Conservation (phyloP, 2,113 vertebrate genomes). For the Axis porcinus region DNA sequence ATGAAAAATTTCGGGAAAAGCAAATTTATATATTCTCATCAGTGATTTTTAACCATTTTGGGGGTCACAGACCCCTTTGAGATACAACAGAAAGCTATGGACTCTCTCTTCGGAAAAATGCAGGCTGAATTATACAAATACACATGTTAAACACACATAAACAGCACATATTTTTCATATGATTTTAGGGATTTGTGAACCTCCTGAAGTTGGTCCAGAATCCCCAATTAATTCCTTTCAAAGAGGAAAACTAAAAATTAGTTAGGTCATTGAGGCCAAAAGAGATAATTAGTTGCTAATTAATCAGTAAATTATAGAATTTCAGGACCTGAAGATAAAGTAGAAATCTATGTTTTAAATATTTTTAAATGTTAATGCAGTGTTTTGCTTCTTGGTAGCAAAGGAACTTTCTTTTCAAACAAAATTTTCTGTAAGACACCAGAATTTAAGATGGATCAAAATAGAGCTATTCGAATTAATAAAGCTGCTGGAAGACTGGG, state of each 20-base stretch:
- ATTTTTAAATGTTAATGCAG: background rate
- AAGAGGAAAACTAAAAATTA: slow-evolving; percentile 23
- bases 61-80: background rate
- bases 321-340: background rate
- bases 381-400: background rate
- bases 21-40: background rate
- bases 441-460: background rate
- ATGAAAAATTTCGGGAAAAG: background rate
- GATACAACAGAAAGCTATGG: background rate
- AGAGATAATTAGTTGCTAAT: background rate
- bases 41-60: background rate
- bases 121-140: background rate
- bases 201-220: background rate
- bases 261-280: background rate
- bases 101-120: background rate
- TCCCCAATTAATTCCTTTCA: background rate
- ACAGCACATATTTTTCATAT: background rate
- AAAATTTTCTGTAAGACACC: background rate
- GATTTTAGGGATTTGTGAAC: background rate
- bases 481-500: background rate
- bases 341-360: background rate
- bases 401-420: background rate
- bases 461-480: background rate
- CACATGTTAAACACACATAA: background rate
- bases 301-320: background rate